A percentile compares a stretch with the other conserved stretches of the same genome.
These are phyloP conservation scores for Theristus sp. DNA, from an alignment of 2,888 invertebrate species.

Conservation along the genomic window DNA sequence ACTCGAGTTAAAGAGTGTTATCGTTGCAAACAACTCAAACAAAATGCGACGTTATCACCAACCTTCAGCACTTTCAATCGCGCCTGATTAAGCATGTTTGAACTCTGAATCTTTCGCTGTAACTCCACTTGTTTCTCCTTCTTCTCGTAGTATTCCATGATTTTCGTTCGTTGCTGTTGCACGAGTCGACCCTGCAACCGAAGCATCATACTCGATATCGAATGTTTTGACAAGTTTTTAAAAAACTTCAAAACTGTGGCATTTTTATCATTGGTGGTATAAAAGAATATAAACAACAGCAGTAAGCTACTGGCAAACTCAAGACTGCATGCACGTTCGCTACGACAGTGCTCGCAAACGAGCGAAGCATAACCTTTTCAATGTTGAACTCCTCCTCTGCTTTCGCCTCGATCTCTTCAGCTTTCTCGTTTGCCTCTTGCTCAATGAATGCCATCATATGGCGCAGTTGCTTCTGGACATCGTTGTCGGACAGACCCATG, in stretches of 20 bases:
- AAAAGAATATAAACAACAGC: too few species aligned
- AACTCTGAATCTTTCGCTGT: constrained; percentile 96
- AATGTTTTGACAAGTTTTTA: too few species aligned
- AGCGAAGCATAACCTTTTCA: too few species aligned
- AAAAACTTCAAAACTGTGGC: too few species aligned
- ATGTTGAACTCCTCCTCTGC: constrained; percentile 99
- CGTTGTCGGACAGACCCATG: constrained; percentile 29
- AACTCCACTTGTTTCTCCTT: constrained; percentile 98
- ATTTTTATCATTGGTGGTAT: too few species aligned
- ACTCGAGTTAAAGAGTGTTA: too few species aligned
- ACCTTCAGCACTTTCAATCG: constrained; percentile 74
- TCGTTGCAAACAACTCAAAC: too few species aligned
- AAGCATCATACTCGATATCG: too few species aligned
- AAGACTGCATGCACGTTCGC: too few species aligned
- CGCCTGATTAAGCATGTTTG: constrained; percentile 95
- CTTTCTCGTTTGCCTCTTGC: constrained; percentile 99
- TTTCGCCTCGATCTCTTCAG: constrained; percentile 98
- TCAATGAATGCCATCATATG: constrained; percentile 99
- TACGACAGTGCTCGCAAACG: too few species aligned
- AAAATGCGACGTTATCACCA: not conserved
- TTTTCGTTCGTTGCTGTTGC: constrained; percentile 92
- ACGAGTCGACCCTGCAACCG: constrained; percentile 66
- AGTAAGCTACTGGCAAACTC: too few species aligned
- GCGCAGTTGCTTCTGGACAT: constrained; percentile 56
- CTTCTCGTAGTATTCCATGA: constrained; percentile 97